Evolutionary conservation across 2,113 vertebrate species (phyloP), one percentile per base, ranked within the genome.

Genomic region (Rhabdomys dilectus): DNA sequence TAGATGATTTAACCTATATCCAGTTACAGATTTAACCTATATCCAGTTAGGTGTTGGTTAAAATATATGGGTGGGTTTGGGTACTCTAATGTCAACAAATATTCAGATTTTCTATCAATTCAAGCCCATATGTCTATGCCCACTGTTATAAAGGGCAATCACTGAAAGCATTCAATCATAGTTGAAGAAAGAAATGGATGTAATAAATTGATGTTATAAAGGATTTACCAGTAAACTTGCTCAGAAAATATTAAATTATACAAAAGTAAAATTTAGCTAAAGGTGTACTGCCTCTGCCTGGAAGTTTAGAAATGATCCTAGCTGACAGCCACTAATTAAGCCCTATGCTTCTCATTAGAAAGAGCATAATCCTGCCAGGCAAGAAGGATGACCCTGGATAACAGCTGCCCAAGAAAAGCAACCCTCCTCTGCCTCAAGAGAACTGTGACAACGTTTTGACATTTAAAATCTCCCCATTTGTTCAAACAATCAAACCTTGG

Each of bases 1-100:
- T 75, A 73, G 64, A 92, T 84, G 19, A 96, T 86, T 94, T 94
- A 91, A 92, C 15, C 13, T 34, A n/a, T 10, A 88, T n/a, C 39
- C n/a, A 31, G 31, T 36, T 42, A 17, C 9, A 92, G 4, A 92
- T 86, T 94, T 94, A 91, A 92, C 15, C 13, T 34, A n/a, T 10
- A 88, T n/a, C 39, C n/a, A 31, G 31, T 36, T 42, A 87, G 51
- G 36, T 76, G 36, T 86, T 84, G 2, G 22, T 93, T 81, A 68
- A 75, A 94, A 42, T 39, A 76, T 26, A 62, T 70, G 39, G 34
- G 75, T 62, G 19, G 24, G 81, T 93, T 77, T 21, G 53, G 68
- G 80, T 62, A 26, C 66, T 88, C 8, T n/a, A 88, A 73, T 48
- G 3, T 19, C 87, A 19, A 80, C 58, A 91, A 73, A 85, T 7